phyloP scores from a whole-genome alignment of 1,140 invertebrate species.

The Cardiocondyla obscurior region DNA sequence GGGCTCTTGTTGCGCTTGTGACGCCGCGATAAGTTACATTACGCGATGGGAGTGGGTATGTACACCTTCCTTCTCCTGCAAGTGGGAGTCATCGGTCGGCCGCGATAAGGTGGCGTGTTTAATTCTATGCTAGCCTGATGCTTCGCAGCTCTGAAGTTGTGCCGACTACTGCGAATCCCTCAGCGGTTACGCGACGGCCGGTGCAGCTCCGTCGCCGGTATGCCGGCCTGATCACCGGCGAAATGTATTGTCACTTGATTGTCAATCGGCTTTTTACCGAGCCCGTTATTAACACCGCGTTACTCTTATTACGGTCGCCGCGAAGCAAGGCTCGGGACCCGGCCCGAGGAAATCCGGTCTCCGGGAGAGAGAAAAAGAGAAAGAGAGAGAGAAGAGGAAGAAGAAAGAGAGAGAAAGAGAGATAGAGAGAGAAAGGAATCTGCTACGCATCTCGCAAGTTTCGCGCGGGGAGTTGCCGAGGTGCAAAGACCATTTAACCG shows the following conservation, averaged over 20 bases:
- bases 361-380: too few species aligned
- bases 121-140: slow-evolving; percentile 71
- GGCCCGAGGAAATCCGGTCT: not conserved
- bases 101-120: not conserved
- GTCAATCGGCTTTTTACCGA: slow-evolving; percentile 80
- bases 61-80: not conserved
- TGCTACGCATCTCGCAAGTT: too few species aligned
- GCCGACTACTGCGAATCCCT: slow-evolving; percentile 68
- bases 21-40: not conserved
- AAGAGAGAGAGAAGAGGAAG: too few species aligned
- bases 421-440: too few species aligned
- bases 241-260: slow-evolving; percentile 83
- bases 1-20: not conserved
- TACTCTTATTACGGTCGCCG: slow-evolving; percentile 35
- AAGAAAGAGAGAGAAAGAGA: too few species aligned
- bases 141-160: slow-evolving; percentile 71
- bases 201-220: slow-evolving; percentile 61
- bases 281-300: slow-evolving; percentile 43
- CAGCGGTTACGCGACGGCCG: not conserved
- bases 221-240: slow-evolving; percentile 76
- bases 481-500: not conserved
- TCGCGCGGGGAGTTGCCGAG: too few species aligned
- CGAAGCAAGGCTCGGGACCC: not conserved
- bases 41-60: not conserved
- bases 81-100: not conserved